Conservation (phyloP, 2,113 vertebrate genomes). For the Microcebus ravelobensis region DNA sequence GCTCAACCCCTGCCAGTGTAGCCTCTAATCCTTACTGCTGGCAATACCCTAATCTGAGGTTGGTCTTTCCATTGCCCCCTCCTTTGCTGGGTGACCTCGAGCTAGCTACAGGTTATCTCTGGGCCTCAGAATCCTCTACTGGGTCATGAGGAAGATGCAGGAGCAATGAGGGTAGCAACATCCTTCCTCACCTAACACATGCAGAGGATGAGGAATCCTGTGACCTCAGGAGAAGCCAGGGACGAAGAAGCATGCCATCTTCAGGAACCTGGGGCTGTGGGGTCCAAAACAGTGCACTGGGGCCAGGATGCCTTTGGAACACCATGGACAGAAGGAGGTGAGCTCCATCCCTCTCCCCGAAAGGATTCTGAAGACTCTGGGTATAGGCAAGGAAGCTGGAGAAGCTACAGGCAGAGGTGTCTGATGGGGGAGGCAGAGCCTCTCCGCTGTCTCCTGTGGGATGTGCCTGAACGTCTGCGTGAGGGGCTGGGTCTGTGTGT, state of each 20-base stretch:
- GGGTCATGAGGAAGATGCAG: neutral
- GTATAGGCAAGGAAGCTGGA: neutral
- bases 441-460: neutral
- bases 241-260: neutral
- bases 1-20: neutral
- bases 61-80: neutral
- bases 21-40: neutral
- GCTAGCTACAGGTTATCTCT: neutral
- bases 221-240: neutral
- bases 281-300: neutral
- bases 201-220: neutral
- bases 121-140: neutral
- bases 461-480: conserved; percentile 18
- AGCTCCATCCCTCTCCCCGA: neutral
- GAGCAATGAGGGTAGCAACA: neutral
- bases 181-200: neutral
- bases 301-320: neutral
- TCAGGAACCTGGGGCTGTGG: neutral
- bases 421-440: neutral
- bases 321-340: neutral
- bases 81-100: neutral
- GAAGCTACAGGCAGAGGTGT: neutral
- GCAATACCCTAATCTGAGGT: neutral
- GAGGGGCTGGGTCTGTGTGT: conserved; percentile 34
- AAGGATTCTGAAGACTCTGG: neutral